Evolutionary conservation across 1,140 invertebrate genomes (phyloP), one percentile per base, ranked within the genome.

Genomic region (Rhagoletis pomonella): DNA sequence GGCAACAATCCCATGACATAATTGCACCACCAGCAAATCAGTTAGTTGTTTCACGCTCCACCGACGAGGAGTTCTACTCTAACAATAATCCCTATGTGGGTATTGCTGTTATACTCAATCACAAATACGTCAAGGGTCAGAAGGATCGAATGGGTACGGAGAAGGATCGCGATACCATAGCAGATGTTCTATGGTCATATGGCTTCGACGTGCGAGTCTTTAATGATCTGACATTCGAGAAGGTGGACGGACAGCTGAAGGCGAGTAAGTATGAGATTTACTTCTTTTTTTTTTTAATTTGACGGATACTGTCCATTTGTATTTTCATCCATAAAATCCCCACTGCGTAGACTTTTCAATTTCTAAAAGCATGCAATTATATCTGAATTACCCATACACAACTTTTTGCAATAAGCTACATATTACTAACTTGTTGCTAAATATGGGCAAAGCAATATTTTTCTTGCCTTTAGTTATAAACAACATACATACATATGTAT

Each of bases 101-200:
- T 14, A 94, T 94, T n/a, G 97, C 96, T 29, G 77, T 97, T 0
- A 95, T 97, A 67, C 96, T 97, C 86, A 97, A 97, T 91, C 96
- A 97, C 90, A 95, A 95, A 89, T 89, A 93, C 3, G 96, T 96
- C 88, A 93, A 94, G 64, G 90, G 90, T 0, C 91, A 93, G 87
- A 91, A 90, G 81, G 87, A 89, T 42, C 90, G 94, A 14, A 89
- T 90, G 5, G 94, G 94, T 9, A 94, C 94, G 4, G 90, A 93
- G n/a, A 91, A 91, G 59, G 94, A 95, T 89, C 89, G 93, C 7
- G 89, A 92, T 17, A 90, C 92, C 59, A 89, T 95, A 1, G 29
- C 89, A 29, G 10, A 86, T 0, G 88, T 92, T 1, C 90, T 95
- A 4, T 39, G 87, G 14, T 90, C 91, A 4, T 93, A 96, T 3